phyloP scores from a whole-genome alignment of 2,797 vertebrate species.

The Microchirus variegatus region DNA sequence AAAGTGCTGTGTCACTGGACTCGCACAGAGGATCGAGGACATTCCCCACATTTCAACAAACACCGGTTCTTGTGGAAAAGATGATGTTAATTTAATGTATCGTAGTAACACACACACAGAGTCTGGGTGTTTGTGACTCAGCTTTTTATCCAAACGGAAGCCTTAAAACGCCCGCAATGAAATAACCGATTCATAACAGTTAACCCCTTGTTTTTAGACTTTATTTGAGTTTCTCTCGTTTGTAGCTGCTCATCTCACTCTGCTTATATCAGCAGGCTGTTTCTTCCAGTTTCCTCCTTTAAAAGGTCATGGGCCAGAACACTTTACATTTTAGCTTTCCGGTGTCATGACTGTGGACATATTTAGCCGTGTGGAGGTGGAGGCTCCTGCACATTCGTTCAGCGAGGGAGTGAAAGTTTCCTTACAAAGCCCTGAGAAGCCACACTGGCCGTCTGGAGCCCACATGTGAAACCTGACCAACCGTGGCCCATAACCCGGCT shows the following conservation, averaged over 20 bases:
- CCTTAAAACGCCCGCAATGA: too few relatives aligned
- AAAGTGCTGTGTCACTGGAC: neutral
- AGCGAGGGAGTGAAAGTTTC: conserved; percentile 1
- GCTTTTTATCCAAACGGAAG: too few relatives aligned
- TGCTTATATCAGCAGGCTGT: neutral
- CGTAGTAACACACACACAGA: too few relatives aligned
- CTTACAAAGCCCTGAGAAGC: conserved; percentile 29
- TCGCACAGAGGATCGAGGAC: too few relatives aligned
- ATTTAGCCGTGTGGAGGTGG: neutral
- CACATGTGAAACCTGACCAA: conserved; percentile 69
- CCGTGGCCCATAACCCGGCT: conserved; percentile 1
- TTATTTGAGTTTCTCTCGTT: too few relatives aligned
- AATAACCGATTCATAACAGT: too few relatives aligned
- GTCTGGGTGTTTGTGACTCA: too few relatives aligned
- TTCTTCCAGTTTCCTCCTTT: neutral
- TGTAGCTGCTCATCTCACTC: too few relatives aligned
- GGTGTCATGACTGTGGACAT: neutral
- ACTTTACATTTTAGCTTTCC: neutral
- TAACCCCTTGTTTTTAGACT: too few relatives aligned
- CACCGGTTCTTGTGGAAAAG: too few relatives aligned
- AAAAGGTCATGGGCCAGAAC: conserved; percentile 1
- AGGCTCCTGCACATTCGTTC: neutral
- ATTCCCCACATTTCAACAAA: too few relatives aligned
- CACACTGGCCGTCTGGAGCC: conserved; percentile 36
- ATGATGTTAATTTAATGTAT: too few relatives aligned